Percentiles rank a stretch among this genome's conserved stretches.
phyloP scores from a whole-genome alignment of 2,888 invertebrate genomes.

The Agonum fuliginosum region DNA sequence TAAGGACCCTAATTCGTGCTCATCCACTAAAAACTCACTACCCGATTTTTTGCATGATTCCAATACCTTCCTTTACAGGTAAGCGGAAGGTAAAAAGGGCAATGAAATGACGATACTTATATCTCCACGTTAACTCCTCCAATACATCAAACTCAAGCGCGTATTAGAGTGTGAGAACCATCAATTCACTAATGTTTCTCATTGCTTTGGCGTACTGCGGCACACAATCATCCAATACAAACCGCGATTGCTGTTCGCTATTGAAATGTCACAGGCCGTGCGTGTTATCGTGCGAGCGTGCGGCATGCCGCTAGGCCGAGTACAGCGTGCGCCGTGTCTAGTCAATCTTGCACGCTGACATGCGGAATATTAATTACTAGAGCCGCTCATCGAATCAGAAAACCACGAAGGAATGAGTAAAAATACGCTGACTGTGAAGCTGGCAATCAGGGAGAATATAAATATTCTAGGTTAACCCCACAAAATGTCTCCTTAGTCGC shows the following conservation, averaged over 20 bases:
- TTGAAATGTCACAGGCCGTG: constrained; percentile 50
- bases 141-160: neutral
- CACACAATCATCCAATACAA: constrained; percentile 39
- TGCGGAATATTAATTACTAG: constrained; percentile 50
- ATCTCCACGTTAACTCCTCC: no score
- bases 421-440: no score
- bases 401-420: no score
- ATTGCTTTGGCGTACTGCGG: no score
- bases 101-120: no score
- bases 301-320: neutral
- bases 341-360: constrained; percentile 39
- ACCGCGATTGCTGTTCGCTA: constrained; percentile 47
- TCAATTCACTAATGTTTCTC: neutral
- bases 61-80: no score
- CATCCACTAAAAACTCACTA: no score
- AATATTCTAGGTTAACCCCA: no score
- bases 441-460: no score
- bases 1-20: no score
- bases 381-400: constrained; percentile 40
- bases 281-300: neutral
- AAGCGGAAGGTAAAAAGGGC: neutral
- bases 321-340: neutral
- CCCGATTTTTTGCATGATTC: no score
- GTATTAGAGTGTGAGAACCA: neutral
- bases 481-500: no score